Evolutionary conservation across 92 coral and sea anemone species (phyloP), one percentile per base, ranked within the genome.

Genomic region (Scolanthus callimorphus): DNA sequence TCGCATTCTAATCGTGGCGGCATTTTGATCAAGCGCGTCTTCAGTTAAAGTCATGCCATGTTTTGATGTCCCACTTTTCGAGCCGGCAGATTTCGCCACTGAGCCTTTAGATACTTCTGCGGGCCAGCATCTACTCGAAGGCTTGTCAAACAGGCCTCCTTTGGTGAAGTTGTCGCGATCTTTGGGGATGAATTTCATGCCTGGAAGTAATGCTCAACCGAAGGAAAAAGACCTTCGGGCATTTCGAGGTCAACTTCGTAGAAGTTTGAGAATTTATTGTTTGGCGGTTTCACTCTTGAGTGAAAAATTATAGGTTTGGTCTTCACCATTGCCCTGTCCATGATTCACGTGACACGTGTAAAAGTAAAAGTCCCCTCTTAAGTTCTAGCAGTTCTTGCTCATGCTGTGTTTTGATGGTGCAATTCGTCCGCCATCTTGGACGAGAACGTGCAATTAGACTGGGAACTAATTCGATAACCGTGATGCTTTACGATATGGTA

Each of bases 161-260:
- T 84, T 80, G 28, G 70, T 64, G 54, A 89, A 89, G 26, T 79
- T 78, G 30, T 59, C 57, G 31, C 87, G 81, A 65, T 80, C 77
- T 60, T 84, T 71, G n/a, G 87, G 83, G 39, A 89, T 49, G 62
- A 89, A 89, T 29, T 89, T 89, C 97, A 84, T 89, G 2, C 88
- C 88, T 89, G 97, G 50, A 89, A 84, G 39, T 89, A 89, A 52
- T 89, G 97, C 39, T 89, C 97, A 4, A 89, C 91, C 21, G 97
- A 89, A 37, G 85, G 85, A 57, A 89, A 89, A 27, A 76, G 62
- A 39, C 97, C 97, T 77, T 89, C 91, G 3, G 78, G 72, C 97
- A 89, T 80, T 48, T 80, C 75, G 41, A 84, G 69, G 39, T 89
- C 81, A 25, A 77, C 89, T 49, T 71, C 85, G 77, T 76, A 89